Conservation (phyloP, 2,113 vertebrate genomes). For the Microcebus ravelobensis region DNA sequence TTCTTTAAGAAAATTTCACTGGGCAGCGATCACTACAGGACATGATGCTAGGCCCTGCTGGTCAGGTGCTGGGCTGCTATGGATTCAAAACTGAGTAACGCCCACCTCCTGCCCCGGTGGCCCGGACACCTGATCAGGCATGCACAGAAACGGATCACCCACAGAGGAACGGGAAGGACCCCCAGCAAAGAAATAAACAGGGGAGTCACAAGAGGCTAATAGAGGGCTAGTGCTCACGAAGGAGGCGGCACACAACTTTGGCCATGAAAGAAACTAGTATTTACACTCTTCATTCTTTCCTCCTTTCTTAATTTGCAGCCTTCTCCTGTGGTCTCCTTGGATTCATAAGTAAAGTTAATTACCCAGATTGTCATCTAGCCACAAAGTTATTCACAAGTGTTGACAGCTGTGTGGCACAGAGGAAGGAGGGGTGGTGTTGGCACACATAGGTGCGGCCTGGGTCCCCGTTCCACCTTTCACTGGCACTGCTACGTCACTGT, state of each 20-base stretch:
- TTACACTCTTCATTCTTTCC: neutral
- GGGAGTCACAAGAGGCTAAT: neutral
- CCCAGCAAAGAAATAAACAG: neutral
- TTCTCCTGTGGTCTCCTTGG: neutral
- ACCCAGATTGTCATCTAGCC: neutral
- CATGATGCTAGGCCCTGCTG: neutral
- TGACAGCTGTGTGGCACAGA: neutral
- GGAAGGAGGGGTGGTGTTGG: neutral
- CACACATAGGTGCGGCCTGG: neutral
- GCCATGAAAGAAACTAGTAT: neutral
- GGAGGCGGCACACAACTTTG: neutral
- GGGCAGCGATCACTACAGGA: neutral
- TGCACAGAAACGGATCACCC: neutral
- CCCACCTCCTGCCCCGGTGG: neutral
- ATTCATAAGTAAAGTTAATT: neutral
- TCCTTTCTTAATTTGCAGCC: neutral
- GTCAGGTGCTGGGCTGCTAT: neutral
- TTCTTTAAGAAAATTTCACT: neutral
- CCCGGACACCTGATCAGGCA: neutral
- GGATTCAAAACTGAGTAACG: neutral
- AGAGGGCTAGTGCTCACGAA: neutral
- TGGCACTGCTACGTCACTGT: neutral
- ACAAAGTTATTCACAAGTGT: neutral
- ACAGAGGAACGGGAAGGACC: neutral
- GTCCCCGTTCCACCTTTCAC: neutral